phyloP scores from a whole-genome alignment of 2,888 invertebrate species.

The Clunio marinus region DNA sequence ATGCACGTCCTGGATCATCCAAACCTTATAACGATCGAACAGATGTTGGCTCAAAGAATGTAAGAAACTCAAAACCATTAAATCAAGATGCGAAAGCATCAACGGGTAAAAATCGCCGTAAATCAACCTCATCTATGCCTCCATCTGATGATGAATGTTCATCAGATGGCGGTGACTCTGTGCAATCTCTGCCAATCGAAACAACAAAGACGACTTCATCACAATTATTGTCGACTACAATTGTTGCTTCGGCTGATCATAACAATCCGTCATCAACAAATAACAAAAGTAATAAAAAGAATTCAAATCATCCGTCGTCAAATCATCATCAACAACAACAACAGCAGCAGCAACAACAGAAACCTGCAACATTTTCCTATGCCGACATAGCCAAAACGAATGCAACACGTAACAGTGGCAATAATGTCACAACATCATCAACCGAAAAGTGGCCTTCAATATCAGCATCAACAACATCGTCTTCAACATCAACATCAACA shows the following conservation, averaged over 20 bases:
- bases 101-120: conserved; percentile 52
- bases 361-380: conserved; percentile 62
- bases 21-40: conserved; percentile 17
- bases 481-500: conserved; percentile 26
- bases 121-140: conserved; percentile 73
- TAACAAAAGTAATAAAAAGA: neutral
- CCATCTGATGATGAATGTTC: conserved; percentile 82
- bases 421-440: conserved; percentile 23
- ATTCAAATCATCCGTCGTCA: neutral
- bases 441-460: conserved; percentile 43
- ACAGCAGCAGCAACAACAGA: conserved; percentile 47
- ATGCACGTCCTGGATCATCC: conserved; percentile 5
- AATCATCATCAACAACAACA: conserved; percentile 36
- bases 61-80: neutral
- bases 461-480: conserved; percentile 40
- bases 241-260: conserved; percentile 43
- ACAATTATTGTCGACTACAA: conserved; percentile 42
- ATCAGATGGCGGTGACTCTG: conserved; percentile 73
- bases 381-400: conserved; percentile 72
- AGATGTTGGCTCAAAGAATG: neutral
- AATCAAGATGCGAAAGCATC: conserved; percentile 22
- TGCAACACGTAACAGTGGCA: conserved; percentile 42
- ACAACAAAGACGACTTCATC: conserved; percentile 43
- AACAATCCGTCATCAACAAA: neutral
- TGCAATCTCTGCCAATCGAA: conserved; percentile 74